A percentile compares a stretch with the other conserved stretches of the same genome.
Conservation (phyloP, 2,797 vertebrate genomes). For the Mareca strepera region DNA sequence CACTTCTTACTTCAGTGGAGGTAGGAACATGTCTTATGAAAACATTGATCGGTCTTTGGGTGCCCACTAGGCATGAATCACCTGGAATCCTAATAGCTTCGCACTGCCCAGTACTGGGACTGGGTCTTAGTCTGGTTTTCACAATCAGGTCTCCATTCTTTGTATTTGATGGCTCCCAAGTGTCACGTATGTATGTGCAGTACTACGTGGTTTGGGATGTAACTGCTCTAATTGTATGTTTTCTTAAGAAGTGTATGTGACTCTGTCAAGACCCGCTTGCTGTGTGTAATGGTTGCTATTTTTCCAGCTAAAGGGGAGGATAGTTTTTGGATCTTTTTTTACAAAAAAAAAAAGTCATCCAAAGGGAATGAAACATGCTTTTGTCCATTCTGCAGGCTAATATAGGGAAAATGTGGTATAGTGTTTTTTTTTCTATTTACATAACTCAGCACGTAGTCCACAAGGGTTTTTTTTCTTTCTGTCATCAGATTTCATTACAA, state of each 20-base stretch:
- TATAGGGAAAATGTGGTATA: neutral
- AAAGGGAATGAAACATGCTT: neutral
- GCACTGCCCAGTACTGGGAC: neutral
- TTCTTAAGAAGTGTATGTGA: neutral
- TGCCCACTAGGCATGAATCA: accelerated
- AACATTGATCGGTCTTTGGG: accelerated
- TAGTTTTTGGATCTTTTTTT: neutral
- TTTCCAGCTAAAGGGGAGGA: neutral
- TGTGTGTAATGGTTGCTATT: neutral
- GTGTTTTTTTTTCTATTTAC: accelerated
- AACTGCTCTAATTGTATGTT: accelerated
- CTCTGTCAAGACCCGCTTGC: neutral
- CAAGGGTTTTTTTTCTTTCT: neutral
- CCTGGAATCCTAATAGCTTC: neutral
- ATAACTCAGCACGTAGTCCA: neutral
- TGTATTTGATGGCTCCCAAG: neutral
- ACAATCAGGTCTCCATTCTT: neutral
- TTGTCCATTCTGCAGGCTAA: neutral
- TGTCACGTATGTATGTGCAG: neutral
- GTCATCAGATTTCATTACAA: neutral
- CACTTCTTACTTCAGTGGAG: slow-evolving; percentile 88
- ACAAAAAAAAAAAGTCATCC: neutral
- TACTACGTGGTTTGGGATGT: neutral
- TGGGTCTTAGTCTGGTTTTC: neutral
- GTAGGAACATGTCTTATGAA: slow-evolving; percentile 67